Evolutionary conservation across 2,888 invertebrate species (phyloP), one percentile per base, ranked within the genome.

Genomic region (Bellardia pandia): DNA sequence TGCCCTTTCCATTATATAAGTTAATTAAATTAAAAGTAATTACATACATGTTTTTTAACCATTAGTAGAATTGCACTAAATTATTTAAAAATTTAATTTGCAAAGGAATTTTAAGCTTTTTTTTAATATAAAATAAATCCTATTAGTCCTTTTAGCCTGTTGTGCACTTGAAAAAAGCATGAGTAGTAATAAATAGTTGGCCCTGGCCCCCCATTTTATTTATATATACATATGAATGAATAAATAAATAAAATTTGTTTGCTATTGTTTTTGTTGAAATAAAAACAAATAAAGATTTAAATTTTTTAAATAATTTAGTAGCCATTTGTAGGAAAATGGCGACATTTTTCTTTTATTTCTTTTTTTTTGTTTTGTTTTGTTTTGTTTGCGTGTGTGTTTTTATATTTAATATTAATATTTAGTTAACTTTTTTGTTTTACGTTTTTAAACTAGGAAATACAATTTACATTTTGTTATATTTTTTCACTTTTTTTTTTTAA

Each of bases 381-480:
- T 86, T 72, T 78, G 16, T 23, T 23, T 77, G 58, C 53, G 68
- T 81, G 11, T 71, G 74, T 72, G 37, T 78, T 53, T 88, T 30
- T 82, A 40, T 80, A 83, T 86, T 85, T 88, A 86, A 85, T 88
- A 86, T 51, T 88, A 86, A 86, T 84, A 66, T 88, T 88, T 88
- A 88, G 81, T 89, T 88, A 88, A 88, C 90, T 88, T 91, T 85
- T 88, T 81, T 77, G 45, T 77, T 71, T 76, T 64, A 76, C 75
- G 68, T 71, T 83, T 83, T 82, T 90, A 88, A 88, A 90, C 91
- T 90, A 88, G 88, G 75, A 86, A 88, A 88, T 84, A 80, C 58
- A 75, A 80, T 85, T 85, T 86, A 88, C 88, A 85, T 71, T 88
- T 75, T 75, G 16, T 86, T 90, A 89, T 89, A 88, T 71, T 90